Evolutionary conservation across 23 tunicate genomes (phyloP).

Genomic region (Halocynthia aurantium): DNA sequence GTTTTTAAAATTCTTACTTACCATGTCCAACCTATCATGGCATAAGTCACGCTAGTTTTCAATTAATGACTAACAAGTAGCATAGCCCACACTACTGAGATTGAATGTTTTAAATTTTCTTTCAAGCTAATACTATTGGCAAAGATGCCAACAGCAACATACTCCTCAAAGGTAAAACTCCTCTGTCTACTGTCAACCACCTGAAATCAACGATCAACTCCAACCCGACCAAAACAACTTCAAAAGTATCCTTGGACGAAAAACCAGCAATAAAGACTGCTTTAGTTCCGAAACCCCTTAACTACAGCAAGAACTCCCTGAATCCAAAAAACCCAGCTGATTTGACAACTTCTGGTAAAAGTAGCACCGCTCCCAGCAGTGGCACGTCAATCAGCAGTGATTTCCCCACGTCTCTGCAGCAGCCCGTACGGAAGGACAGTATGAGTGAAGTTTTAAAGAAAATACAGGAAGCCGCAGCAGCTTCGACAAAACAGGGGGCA

Average conservation of each 20-base stretch:
- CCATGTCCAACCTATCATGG: too few relatives aligned
- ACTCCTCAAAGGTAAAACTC: not conserved
- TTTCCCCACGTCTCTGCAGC: slow-evolving; percentile 16
- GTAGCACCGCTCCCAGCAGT: slow-evolving; percentile 2
- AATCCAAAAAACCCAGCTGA: not conserved
- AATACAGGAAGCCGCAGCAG: slow-evolving; percentile 30
- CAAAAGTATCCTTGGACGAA: not conserved
- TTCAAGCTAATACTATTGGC: not conserved
- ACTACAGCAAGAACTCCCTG: not conserved
- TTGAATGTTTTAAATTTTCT: too few relatives aligned
- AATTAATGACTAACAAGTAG: too few relatives aligned
- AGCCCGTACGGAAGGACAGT: not conserved
- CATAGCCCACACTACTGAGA: too few relatives aligned
- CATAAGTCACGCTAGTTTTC: too few relatives aligned
- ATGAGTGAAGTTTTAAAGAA: slow-evolving; percentile 20
- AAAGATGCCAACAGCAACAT: slow-evolving; percentile 11
- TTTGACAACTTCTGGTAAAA: not conserved
- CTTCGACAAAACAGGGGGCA: not conserved
- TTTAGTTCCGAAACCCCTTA: not conserved
- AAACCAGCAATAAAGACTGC: not conserved
- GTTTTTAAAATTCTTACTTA: too few relatives aligned
- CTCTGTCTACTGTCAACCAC: not conserved
- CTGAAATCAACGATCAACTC: not conserved
- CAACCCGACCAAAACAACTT: not conserved
- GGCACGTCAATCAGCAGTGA: slow-evolving; percentile 13